Conservation (phyloP, 2,113 vertebrate genomes). For the Litocranius walleri region DNA sequence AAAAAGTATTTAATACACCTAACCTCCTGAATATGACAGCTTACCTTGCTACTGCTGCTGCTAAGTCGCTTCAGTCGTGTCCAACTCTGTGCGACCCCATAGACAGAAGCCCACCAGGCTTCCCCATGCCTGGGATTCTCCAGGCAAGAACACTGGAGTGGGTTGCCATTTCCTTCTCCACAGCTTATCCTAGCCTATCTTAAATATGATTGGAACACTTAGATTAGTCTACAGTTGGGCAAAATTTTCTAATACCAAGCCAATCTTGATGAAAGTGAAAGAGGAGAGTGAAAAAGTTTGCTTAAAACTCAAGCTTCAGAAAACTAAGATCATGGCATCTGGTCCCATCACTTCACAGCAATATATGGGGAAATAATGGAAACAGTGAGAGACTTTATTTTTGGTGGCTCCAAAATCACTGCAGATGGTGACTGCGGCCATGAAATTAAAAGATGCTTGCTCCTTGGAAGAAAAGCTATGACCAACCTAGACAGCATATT, state of each 20-base stretch:
- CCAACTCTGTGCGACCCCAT: too few relatives aligned
- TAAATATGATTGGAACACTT: not conserved
- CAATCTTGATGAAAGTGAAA: not conserved
- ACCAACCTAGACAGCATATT: not conserved
- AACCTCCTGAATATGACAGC: not conserved
- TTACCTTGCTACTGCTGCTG: too few relatives aligned
- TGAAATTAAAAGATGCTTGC: not conserved
- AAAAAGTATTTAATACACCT: not conserved
- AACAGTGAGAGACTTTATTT: not conserved
- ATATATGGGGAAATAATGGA: not conserved
- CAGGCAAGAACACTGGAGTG: too few relatives aligned
- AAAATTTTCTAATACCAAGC: not conserved
- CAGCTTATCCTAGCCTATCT: not conserved
- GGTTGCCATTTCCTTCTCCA: too few relatives aligned
- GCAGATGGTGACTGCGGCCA: not conserved
- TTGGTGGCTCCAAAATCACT: not conserved
- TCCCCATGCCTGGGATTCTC: too few relatives aligned
- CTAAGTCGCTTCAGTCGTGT: too few relatives aligned
- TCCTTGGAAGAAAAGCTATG: not conserved
- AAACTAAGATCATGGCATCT: not conserved
- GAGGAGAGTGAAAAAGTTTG: not conserved
- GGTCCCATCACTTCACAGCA: not conserved
- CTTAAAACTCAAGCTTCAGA: not conserved
- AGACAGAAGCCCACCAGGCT: too few relatives aligned
- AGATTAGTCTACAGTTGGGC: not conserved